Percentiles rank a stretch among this genome's conserved stretches.
Conservation (phyloP, 2,113 vertebrate species). For the Turnix velox region DNA sequence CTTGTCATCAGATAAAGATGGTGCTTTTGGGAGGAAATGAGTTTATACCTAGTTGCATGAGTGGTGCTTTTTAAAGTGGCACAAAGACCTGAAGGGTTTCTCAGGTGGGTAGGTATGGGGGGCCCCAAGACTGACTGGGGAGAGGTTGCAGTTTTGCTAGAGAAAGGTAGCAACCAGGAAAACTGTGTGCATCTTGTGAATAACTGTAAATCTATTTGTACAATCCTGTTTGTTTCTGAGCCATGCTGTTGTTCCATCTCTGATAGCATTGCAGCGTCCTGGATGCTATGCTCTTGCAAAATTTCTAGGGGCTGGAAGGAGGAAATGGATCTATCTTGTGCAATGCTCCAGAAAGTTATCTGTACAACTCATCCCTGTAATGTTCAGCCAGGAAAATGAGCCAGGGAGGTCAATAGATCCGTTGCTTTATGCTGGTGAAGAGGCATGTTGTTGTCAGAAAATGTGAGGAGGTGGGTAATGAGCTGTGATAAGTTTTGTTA, state of each 20-base stretch:
- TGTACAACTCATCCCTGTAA: neutral
- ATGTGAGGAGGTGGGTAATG: neutral
- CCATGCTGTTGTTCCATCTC: neutral
- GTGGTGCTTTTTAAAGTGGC: neutral
- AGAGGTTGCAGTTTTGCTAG: neutral
- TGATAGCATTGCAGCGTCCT: neutral
- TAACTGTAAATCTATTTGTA: neutral
- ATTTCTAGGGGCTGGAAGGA: neutral
- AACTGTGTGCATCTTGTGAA: neutral
- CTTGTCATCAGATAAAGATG: neutral
- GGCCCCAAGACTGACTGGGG: neutral
- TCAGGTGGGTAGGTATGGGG: neutral
- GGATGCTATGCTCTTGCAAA: neutral
- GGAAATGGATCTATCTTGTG: neutral
- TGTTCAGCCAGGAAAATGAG: neutral
- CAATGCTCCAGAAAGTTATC: neutral
- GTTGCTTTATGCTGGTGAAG: neutral
- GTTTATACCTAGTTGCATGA: rapidly evolving
- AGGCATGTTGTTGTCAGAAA: neutral
- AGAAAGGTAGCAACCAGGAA: neutral
- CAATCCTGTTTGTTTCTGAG: neutral
- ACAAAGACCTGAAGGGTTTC: neutral
- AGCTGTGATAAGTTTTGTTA: neutral
- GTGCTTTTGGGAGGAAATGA: neutral
- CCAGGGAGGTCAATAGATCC: neutral